Percentiles rank a stretch among this genome's conserved stretches.
Conservation (phyloP, 1,140 invertebrate genomes). For the Drosophila melanica region DNA sequence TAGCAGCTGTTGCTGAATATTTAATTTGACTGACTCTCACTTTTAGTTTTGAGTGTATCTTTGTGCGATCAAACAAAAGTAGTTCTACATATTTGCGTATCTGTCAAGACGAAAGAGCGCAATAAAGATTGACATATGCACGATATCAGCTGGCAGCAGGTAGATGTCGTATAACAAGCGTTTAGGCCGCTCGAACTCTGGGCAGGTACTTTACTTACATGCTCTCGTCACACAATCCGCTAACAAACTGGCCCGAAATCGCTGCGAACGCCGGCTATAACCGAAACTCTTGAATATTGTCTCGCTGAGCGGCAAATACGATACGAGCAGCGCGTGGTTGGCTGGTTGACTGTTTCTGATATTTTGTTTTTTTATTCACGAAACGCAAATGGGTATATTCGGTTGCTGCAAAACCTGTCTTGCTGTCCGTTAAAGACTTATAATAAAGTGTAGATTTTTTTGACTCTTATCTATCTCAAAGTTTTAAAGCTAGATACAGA, state of each 20-base stretch:
- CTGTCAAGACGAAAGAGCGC: neutral
- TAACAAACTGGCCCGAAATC: slow-evolving; percentile 64
- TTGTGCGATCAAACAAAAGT: too few species aligned
- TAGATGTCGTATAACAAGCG: neutral
- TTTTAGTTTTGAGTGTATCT: neutral
- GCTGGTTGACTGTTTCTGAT: slow-evolving; percentile 9
- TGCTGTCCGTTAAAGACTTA: too few species aligned
- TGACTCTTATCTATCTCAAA: too few species aligned
- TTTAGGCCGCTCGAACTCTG: neutral
- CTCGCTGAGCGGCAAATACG: slow-evolving; percentile 59
- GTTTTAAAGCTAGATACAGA: too few species aligned
- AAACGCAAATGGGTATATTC: too few species aligned
- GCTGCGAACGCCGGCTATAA: slow-evolving; percentile 60
- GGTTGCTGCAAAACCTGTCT: too few species aligned
- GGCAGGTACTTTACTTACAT: too few species aligned
- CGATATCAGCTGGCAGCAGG: slow-evolving; percentile 23
- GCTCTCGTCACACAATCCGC: slow-evolving; percentile 68
- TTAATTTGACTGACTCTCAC: neutral
- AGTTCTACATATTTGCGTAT: neutral
- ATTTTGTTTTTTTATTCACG: neutral
- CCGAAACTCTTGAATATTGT: slow-evolving; percentile 40
- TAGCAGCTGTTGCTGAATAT: neutral
- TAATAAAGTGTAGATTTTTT: too few species aligned
- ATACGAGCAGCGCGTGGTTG: slow-evolving; percentile 49
- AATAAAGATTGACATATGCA: slow-evolving; percentile 10